Evolutionary conservation across 1,140 invertebrate genomes (phyloP).

Genomic region (Aphis gossypii): DNA sequence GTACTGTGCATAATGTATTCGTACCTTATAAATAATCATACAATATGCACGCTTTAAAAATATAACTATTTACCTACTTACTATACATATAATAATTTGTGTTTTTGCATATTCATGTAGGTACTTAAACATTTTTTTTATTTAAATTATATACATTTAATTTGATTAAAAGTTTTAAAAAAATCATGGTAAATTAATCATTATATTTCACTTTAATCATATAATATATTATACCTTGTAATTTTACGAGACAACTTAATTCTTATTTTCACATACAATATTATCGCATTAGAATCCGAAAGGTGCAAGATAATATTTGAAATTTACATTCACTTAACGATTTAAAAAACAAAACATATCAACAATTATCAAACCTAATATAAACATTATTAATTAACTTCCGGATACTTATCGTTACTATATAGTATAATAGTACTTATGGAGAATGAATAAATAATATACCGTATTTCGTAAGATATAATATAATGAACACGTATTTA

Average conservation of each 20-base stretch:
- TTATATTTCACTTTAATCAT: background rate
- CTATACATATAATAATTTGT: background rate
- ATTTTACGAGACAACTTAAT: background rate
- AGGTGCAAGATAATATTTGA: slow-evolving; percentile 29
- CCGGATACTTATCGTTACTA: slow-evolving; percentile 39
- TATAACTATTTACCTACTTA: background rate
- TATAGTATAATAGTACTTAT: background rate
- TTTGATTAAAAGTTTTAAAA: background rate
- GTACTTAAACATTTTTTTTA: slow-evolving; percentile 10
- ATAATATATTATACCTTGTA: no score
- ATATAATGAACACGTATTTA: background rate
- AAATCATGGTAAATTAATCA: background rate
- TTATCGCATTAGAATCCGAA: slow-evolving; percentile 4
- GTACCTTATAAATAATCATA: slow-evolving; percentile 24
- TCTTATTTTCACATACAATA: background rate
- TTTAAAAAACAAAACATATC: slow-evolving; percentile 1
- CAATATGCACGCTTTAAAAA: background rate
- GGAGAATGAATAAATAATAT: slow-evolving; percentile 8
- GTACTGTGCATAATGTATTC: background rate
- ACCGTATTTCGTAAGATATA: slow-evolving; percentile 21
- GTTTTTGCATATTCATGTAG: background rate
- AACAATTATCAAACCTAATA: slow-evolving; percentile 14
- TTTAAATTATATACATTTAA: slow-evolving; percentile 1
- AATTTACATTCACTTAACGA: slow-evolving; percentile 27
- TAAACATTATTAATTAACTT: slow-evolving; percentile 29